Evolutionary conservation across 1,140 invertebrate genomes (phyloP), one percentile per base, ranked within the genome.

Genomic region (Lysiphlebus fabarum): DNA sequence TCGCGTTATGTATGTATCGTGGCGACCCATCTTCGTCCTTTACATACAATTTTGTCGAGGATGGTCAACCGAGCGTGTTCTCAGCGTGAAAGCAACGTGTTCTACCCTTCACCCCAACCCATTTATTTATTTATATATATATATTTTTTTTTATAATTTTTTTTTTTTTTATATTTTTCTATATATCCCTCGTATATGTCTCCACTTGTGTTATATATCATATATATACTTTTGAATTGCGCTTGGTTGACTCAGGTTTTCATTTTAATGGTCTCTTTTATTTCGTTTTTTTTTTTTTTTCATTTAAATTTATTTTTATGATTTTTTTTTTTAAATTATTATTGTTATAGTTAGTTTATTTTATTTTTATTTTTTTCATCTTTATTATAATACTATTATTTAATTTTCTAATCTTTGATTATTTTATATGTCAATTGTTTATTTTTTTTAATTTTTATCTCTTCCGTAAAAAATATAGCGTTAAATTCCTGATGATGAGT

Each of bases 11-110:
- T 59, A 59, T 59, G 58, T 59, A 59, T 59, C 58, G 44, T 51
- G 17, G 54, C 50, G 58, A 59, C 51, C 58, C 58, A 59, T 59
- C 58, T 59, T 54, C 58, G 51, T 59, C 58, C 58, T 59, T 59
- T 59, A 59, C 58, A 59, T 59, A 59, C 58, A 34, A 59, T 59
- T 59, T 59, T 59, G 58, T 59, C 58, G 58, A 59, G 58, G 58
- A 59, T 54, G 51, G 51, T 43, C 51, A 48, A 42, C 58, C 50
- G 51, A 59, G 58, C 44, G 51, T 59, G 58, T 51, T 59, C 51
- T 12, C 50, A 57, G 55, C 44, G 55, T 57, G 55, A 57, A 59
- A 53, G 42, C 50, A 59, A 12, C 37, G 58, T 58, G 56, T 59
- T 43, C 34, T 53, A 54, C 48, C 49, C 6, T n/a, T 45, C 12